Base-by-base conservation (phyloP, 2,888 invertebrate species). In the Poecilobothrus nobilitatus region DNA sequence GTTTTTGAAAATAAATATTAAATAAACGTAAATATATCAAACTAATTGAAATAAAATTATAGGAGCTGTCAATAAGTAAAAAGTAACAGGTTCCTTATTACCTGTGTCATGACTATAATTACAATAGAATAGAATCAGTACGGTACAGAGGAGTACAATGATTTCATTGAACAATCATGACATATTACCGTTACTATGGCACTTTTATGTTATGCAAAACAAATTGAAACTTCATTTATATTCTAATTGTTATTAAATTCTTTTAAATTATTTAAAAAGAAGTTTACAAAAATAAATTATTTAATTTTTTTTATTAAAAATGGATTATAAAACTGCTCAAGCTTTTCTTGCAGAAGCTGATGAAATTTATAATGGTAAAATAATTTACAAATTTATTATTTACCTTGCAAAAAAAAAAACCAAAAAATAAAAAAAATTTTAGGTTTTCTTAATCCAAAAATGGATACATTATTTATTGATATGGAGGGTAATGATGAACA, bases 381-480 rank as follows among this genome's bases (percentile, higher is more conserved):
- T n/a, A 6, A 9, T 18, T 5, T 12, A 10, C 12, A 44, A 44
- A 44, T 7, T 7, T 34, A 34, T 7, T 7, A 7, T 34, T 34
- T 34, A 7, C 37, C 8, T 37, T 7, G 7, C 37, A 10, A 8
- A 34, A 34, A 34, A 34, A 34, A 5, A 34, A n/a, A 53, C 5
- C 15, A 18, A 53, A 53, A 18, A 9, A 15, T 12, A 53, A 53
- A 44, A 44, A 44, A 12, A 12, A 53, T 53, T 15, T 53, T 53
- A 63, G 70, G 70, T 12, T 70, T 70, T 41, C 44, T 66, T n/a
- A 65, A 70, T 15, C 70, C 64, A 20, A 64, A 68, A 15, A 33
- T 68, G 63, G 68, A 70, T 63, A 70, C 65, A 27, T 37, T 70
- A 21, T 70, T 68, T 64, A 67, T 65, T 63, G 67, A 68, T 65